Evolutionary conservation across 2,888 invertebrate species (phyloP).

Genomic region (Kuschelorhynchus macadamiae): DNA sequence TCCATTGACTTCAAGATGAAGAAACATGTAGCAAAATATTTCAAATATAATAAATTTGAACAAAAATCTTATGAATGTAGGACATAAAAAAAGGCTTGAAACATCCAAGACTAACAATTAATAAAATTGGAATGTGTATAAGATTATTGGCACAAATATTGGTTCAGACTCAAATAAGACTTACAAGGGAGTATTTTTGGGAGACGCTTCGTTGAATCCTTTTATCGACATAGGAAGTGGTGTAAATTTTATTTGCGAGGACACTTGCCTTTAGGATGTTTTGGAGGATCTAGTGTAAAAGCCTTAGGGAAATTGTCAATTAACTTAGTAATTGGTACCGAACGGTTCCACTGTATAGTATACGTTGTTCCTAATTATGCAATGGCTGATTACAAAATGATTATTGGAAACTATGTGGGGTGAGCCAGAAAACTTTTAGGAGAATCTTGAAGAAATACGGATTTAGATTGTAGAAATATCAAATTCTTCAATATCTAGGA

Average conservation of each 20-base stretch:
- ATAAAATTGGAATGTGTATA: no score
- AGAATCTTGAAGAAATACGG: no score
- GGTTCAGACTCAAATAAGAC: neutral
- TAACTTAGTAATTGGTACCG: slow-evolving; percentile 37
- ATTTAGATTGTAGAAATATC: no score
- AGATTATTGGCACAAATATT: no score
- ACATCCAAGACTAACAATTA: no score
- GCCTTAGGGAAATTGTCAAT: slow-evolving; percentile 40
- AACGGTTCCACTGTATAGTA: slow-evolving; percentile 27
- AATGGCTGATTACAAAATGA: no score
- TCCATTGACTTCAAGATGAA: slow-evolving; percentile 34
- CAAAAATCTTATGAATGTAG: slow-evolving; percentile 33
- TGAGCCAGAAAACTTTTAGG: no score
- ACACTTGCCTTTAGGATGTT: slow-evolving; percentile 17
- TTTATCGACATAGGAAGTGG: slow-evolving; percentile 52
- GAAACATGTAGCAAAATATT: slow-evolving; percentile 47
- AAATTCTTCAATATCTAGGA: no score
- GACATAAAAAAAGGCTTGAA: slow-evolving; percentile 7
- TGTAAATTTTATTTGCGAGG: slow-evolving; percentile 36
- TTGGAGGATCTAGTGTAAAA: slow-evolving; percentile 32
- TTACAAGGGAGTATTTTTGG: slow-evolving; percentile 16
- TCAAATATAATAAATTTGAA: slow-evolving; percentile 46
- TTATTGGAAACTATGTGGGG: no score
- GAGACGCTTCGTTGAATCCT: slow-evolving; percentile 18
- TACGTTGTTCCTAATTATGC: slow-evolving; percentile 45